Evolutionary conservation across 2,113 vertebrate genomes (phyloP), one percentile per base, ranked within the genome.

Genomic region (Columba livia): DNA sequence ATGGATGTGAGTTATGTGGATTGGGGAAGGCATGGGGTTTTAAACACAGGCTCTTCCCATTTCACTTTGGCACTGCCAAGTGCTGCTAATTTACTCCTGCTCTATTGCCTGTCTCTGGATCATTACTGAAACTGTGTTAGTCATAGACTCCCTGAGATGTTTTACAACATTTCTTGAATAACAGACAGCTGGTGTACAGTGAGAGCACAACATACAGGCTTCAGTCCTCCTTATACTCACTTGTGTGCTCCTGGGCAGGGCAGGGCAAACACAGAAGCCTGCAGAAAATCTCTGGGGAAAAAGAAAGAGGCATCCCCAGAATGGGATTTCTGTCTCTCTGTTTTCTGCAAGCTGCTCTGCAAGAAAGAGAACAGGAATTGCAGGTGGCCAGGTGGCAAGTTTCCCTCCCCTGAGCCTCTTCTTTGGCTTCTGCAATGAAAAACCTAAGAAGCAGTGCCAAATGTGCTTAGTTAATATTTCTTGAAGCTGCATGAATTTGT

Each of bases 81-180:
- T 84, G 53, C 65, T 95, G 96, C 73, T 96, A 92, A 96, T 95
- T 96, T 92, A 81, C 83, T 94, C 64, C 65, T 86, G 94, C 69
- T 94, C 85, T 89, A 62, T 81, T 84, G 88, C 40, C 53, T 92
- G 70, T 94, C 82, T 90, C 93, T 93, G 92, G 82, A 80, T 95
- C 38, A 16, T 90, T 96, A 89, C 70, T 89, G 86, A 93, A 87
- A 57, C 57, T 56, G 54, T 44, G 77, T 92, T 96, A 96, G 90
- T 94, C 93, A 92, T 8, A 95, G 88, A 40, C 80, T 94, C 90
- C 79, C 85, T 61, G 85, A 93, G 88, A 81, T 79, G 72, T 93
- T 93, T 94, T 88, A 93, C 92, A 97, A 90, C 83, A 93, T 84
- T 93, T 87, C 57, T 81, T 64, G 80, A 93, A 79, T 69, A 88